These are phyloP conservation scores for Ctenopoma kingsleyae DNA, from an alignment of 2,797 vertebrate genomes.

Conservation along the genomic window DNA sequence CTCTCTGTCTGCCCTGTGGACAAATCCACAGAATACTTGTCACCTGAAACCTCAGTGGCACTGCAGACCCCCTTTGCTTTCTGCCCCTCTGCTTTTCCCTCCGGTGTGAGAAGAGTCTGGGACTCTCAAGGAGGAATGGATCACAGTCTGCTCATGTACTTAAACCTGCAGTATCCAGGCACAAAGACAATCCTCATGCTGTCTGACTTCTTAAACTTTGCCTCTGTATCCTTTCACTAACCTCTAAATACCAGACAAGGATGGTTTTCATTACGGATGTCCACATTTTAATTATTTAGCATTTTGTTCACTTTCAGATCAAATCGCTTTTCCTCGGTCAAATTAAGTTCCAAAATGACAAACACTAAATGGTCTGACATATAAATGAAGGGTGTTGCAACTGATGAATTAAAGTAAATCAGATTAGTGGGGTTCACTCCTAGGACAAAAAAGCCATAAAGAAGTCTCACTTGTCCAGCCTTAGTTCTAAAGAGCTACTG, in stretches of 20 bases:
- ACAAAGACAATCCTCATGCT: conserved; percentile 51
- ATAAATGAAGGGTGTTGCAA: conserved; percentile 24
- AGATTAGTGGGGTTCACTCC: conserved; percentile 6
- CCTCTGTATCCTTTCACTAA: conserved; percentile 2
- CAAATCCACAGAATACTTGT: conserved; percentile 66
- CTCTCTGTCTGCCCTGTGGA: conserved; percentile 60
- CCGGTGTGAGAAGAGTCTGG: conserved; percentile 42
- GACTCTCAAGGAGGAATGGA: conserved; percentile 65
- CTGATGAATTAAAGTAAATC: conserved; percentile 19
- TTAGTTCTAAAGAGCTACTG: conserved; percentile 6
- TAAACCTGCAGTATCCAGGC: conserved; percentile 17
- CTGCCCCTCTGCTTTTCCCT: conserved; percentile 13
- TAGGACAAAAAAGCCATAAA: neutral
- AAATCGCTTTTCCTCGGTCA: neutral
- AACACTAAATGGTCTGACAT: neutral
- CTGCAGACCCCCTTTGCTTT: conserved; percentile 24
- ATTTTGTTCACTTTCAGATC: conserved; percentile 17
- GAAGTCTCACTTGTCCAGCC: neutral
- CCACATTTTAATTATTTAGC: conserved; percentile 34
- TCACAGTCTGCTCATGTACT: conserved; percentile 56
- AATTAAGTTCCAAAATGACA: conserved; percentile 17
- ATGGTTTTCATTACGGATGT: conserved; percentile 15
- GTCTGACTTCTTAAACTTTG: conserved; percentile 36
- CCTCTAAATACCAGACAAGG: conserved; percentile 22
- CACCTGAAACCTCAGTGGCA: conserved; percentile 67